Evolutionary conservation across 1,140 invertebrate genomes (phyloP), one percentile per base, ranked within the genome.

Genomic region (Calephelis nemesis): DNA sequence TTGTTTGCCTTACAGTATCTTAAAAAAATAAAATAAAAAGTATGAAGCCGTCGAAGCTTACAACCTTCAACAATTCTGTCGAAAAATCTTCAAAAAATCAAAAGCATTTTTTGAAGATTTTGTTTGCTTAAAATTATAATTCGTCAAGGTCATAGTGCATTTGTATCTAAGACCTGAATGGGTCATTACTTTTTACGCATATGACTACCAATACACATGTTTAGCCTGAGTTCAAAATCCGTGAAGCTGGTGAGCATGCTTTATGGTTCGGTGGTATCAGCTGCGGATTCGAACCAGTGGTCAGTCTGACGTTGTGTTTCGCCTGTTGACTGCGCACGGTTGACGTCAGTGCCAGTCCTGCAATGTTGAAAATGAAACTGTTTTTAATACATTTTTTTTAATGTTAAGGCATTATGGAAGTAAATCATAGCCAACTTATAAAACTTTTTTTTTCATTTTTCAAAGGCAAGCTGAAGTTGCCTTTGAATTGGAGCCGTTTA

Each of bases 231-330:
- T 69, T 39, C 64, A 48, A 63, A 65, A 47, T 54, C 62, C 39
- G 42, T 69, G 67, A 74, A 78, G 74, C 74, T 81, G 74, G 70
- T 10, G 47, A 70, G 70, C 70, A 75, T 74, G 77, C 42, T 71
- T 75, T 77, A 19, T 81, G 77, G 71, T 68, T 62, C 65, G 75
- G 45, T 65, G 69, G 71, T 70, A 69, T 66, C 52, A 62, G 50
- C 65, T 68, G 72, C 65, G 70, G 75, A 58, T 58, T 58, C 54
- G 54, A 58, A 58, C 54, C 30, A 58, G 54, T 58, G 54, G 54
- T 58, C 54, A 58, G 54, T 58, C 54, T 58, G 54, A 58, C 54
- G 54, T 58, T 72, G 75, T 76, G 78, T 75, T 76, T 79, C 76
- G 79, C 76, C 71, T 65, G 60, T 49, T 79, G 79, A 68, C 65